These are phyloP conservation scores for Perizoma flavofasciatum DNA, from an alignment of 2,888 invertebrate species.

Conservation along the genomic window DNA sequence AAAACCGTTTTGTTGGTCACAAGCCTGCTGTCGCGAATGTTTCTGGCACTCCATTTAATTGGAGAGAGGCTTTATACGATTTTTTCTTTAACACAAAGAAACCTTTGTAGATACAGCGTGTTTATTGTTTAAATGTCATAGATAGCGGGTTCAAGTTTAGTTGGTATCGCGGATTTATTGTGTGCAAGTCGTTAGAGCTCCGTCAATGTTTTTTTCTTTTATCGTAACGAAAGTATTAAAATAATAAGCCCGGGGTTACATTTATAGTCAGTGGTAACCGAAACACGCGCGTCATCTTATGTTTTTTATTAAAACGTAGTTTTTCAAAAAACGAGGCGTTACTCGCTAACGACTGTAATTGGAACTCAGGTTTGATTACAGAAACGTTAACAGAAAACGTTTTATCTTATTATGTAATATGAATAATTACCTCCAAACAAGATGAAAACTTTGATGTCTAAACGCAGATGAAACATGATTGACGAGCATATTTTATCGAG, in stretches of 20 bases:
- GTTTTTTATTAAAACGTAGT: too few relatives aligned
- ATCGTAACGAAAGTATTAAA: neutral
- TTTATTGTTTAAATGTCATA: slow-evolving; percentile 35
- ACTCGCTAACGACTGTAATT: too few relatives aligned
- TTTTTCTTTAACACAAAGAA: slow-evolving; percentile 51
- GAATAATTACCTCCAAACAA: too few relatives aligned
- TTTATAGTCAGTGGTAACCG: too few relatives aligned
- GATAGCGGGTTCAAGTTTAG: slow-evolving; percentile 33
- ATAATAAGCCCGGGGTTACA: neutral
- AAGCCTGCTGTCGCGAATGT: slow-evolving; percentile 44
- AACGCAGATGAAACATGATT: too few relatives aligned
- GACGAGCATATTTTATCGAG: too few relatives aligned
- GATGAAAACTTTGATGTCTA: too few relatives aligned
- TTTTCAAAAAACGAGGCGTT: too few relatives aligned
- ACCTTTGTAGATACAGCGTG: slow-evolving; percentile 43
- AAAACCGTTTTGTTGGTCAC: slow-evolving; percentile 47
- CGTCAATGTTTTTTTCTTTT: slow-evolving; percentile 9
- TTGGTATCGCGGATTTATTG: slow-evolving; percentile 25
- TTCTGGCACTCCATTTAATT: slow-evolving; percentile 65
- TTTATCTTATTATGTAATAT: too few relatives aligned
- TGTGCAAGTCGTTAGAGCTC: slow-evolving; percentile 12
- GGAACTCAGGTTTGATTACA: too few relatives aligned
- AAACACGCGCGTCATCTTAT: too few relatives aligned
- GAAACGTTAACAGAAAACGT: too few relatives aligned
- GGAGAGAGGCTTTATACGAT: slow-evolving; percentile 54